phyloP scores from a whole-genome alignment of 2,888 invertebrate genomes.

The Hartigia nigra region DNA sequence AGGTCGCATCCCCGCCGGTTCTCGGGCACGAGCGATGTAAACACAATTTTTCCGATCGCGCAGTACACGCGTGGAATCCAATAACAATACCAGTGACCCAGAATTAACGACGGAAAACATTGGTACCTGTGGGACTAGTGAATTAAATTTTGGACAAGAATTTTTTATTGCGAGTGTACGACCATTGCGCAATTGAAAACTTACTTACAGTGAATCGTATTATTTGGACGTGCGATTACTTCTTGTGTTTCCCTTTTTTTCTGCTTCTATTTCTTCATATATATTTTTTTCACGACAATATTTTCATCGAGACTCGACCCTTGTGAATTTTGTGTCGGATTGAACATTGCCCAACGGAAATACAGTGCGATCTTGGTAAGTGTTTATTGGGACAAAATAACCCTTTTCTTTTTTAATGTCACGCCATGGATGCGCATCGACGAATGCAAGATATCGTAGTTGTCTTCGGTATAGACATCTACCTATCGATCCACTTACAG shows the following conservation, averaged over 20 bases:
- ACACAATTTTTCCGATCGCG: slow-evolving; percentile 17
- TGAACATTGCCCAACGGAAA: neutral
- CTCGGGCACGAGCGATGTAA: slow-evolving; percentile 24
- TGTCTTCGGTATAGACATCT: neutral
- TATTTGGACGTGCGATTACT: slow-evolving; percentile 10
- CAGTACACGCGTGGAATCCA: neutral
- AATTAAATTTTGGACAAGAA: neutral
- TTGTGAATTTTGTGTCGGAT: neutral
- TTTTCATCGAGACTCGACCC: neutral
- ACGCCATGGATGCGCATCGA: neutral
- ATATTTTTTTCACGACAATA: neutral
- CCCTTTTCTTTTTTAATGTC: neutral
- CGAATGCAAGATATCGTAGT: neutral
- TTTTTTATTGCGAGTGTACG: neutral
- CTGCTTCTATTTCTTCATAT: neutral
- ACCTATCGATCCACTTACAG: neutral
- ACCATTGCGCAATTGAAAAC: neutral
- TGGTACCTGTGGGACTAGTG: neutral
- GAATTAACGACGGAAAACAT: neutral
- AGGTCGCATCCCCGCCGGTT: slow-evolving; percentile 22
- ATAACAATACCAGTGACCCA: neutral
- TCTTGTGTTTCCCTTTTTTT: neutral
- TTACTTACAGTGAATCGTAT: slow-evolving; percentile 16
- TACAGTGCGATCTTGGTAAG: neutral
- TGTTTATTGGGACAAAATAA: neutral